Base-by-base conservation (phyloP, 2,888 invertebrate genomes). In the Netelia fuscicornis region DNA sequence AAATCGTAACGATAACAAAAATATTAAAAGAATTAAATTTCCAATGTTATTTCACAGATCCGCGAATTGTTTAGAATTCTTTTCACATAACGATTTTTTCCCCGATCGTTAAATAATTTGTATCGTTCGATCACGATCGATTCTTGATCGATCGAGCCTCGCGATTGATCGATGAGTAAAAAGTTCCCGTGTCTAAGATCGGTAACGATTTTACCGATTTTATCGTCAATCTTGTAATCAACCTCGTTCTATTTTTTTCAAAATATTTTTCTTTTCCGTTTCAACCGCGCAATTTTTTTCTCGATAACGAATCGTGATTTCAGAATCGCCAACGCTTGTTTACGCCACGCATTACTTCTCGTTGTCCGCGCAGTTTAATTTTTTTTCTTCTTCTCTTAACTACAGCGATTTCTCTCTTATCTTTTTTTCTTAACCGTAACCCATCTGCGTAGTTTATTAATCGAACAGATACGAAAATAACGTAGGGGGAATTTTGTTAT, bases 221-320 rank as follows among this genome's bases (percentile, higher is more conserved):
- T 68, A 52, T 68, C 20, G 23, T 52, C 62, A 81, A 67, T 67
- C 54, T 54, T 60, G 37, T 70, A 62, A 48, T 64, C 62, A 76
- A 54, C 54, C 9, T 67, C 10, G 6, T 78, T 77, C 56, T 20
- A 62, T 11, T 20, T 58, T 5, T 58, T 6, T 17, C 10, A 1
- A 48, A 23, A 37, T 37, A 37, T 25, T 52, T 64, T 37, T 23
- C n/a, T n/a, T 20, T 23, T 52, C 1, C 8, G 37, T 13, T 54
- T 17, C n/a, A 42, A 13, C 17, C 52, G 54, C 37, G 37, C 23
- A 25, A 23, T 11, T 56, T 11, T 76, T 17, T 37, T 23, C 11
- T 30, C 48, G 48, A 52, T 68, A 52, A 68, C 44, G n/a, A 9
- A 20, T 23, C 13, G 52, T 23, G 13, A 8, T n/a, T 23, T 52